Evolutionary conservation across 2,888 invertebrate genomes (phyloP).

Genomic region (Cheilosia vernalis): DNA sequence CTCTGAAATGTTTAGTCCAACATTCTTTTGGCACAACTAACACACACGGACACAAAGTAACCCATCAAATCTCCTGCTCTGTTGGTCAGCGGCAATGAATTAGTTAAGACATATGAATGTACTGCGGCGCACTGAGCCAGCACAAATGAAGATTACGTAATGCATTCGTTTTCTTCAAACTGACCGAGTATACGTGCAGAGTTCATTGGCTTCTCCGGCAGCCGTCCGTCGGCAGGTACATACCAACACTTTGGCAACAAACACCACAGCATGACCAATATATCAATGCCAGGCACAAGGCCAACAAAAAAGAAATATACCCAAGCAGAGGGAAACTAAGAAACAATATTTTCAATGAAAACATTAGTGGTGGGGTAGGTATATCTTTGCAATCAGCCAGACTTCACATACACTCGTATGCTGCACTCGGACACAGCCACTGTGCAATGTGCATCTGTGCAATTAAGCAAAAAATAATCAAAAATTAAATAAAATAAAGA

Average conservation of each 20-base stretch:
- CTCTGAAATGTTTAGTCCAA: neutral
- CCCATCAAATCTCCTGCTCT: constrained; percentile 17
- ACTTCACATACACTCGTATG: constrained; percentile 10
- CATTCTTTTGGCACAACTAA: constrained; percentile 12
- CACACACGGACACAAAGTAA: constrained; percentile 6
- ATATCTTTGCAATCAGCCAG: constrained; percentile 9
- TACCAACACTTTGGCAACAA: constrained; percentile 61
- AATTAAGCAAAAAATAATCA: constrained; percentile 59
- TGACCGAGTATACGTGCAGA: constrained; percentile 43
- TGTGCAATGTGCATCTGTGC: constrained; percentile 44
- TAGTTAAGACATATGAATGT: constrained; percentile 22
- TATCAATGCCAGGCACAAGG: constrained; percentile 71
- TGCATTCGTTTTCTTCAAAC: constrained; percentile 54
- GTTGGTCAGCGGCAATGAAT: constrained; percentile 31
- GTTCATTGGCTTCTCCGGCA: constrained; percentile 61
- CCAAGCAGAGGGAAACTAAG: constrained; percentile 4
- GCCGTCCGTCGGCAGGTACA: constrained; percentile 1
- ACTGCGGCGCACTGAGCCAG: constrained; percentile 52
- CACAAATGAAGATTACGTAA: constrained; percentile 66
- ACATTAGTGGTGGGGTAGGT: constrained; percentile 35
- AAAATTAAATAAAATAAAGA: constrained; percentile 57
- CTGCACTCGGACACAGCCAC: constrained; percentile 12
- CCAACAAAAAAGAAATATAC: constrained; percentile 3
- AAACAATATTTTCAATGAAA: constrained; percentile 62
- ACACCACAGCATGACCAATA: constrained; percentile 72